Evolutionary conservation across 2,888 invertebrate species (phyloP).

Genomic region (Amphimallon solstitiale): DNA sequence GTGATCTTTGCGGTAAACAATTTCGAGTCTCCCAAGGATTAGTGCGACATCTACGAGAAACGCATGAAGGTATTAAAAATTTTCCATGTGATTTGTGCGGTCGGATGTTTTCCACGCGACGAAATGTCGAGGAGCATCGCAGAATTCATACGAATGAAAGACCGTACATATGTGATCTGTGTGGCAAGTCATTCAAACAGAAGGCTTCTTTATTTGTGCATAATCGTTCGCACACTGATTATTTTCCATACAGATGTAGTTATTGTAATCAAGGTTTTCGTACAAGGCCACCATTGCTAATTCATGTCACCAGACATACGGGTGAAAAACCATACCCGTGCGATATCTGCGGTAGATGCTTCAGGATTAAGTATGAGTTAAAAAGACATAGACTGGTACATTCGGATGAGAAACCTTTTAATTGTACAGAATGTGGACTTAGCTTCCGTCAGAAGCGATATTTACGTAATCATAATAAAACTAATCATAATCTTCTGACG

Average conservation of each 20-base stretch:
- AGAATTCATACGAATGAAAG: slow-evolving; percentile 71
- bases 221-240: slow-evolving; percentile 68
- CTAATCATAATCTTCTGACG: slow-evolving; percentile 57
- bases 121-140: slow-evolving; percentile 70
- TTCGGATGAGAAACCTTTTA: slow-evolving; percentile 66
- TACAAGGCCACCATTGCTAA: slow-evolving; percentile 67
- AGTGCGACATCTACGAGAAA: slow-evolving; percentile 70
- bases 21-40: slow-evolving; percentile 74
- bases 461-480: slow-evolving; percentile 65
- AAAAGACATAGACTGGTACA: slow-evolving; percentile 67
- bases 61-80: slow-evolving; percentile 71
- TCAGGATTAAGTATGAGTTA: slow-evolving; percentile 70
- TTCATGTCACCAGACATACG: slow-evolving; percentile 70
- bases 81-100: slow-evolving; percentile 69
- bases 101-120: slow-evolving; percentile 69
- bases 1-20: slow-evolving; percentile 74
- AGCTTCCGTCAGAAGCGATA: slow-evolving; percentile 67
- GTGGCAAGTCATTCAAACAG: slow-evolving; percentile 74
- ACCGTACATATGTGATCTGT: slow-evolving; percentile 68
- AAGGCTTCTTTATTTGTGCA: slow-evolving; percentile 74
- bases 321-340: slow-evolving; percentile 72
- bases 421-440: slow-evolving; percentile 62
- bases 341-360: slow-evolving; percentile 67
- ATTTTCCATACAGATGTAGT: slow-evolving; percentile 68
- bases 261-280: slow-evolving; percentile 72